Evolutionary conservation across 2,113 vertebrate species (phyloP).

Genomic region (Gopherus flavomarginatus): DNA sequence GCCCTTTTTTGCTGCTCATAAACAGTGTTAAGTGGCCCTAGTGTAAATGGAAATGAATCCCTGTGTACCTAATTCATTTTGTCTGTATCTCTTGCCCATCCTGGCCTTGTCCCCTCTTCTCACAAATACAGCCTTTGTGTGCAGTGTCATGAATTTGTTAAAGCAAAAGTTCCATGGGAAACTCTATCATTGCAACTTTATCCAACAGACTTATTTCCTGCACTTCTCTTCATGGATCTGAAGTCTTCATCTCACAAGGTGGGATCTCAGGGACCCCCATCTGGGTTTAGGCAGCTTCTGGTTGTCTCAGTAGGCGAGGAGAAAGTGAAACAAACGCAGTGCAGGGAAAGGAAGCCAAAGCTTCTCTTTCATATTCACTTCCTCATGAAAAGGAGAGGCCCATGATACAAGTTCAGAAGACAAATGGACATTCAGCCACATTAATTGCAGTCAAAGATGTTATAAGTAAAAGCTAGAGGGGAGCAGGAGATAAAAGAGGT

Average conservation of each 20-base stretch:
- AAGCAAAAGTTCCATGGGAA: conserved; percentile 11
- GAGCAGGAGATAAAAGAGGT: background rate
- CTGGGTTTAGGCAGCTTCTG: conserved; percentile 10
- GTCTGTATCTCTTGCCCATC: background rate
- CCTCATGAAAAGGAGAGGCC: conserved; percentile 72
- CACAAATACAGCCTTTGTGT: background rate
- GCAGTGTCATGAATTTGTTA: background rate
- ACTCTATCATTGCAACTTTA: background rate
- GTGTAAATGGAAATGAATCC: background rate
- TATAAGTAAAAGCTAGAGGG: background rate
- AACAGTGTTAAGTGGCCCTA: background rate
- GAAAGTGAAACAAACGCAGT: conserved; percentile 70
- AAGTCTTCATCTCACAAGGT: background rate
- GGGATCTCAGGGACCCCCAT: background rate
- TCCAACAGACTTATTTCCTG: background rate
- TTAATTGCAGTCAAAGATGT: background rate
- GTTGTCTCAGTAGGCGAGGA: conserved; percentile 43
- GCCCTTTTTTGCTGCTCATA: background rate
- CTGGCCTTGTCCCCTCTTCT: background rate
- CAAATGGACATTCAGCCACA: conserved; percentile 11
- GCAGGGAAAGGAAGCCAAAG: conserved; percentile 80
- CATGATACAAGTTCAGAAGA: conserved; percentile 33
- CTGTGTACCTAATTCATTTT: background rate
- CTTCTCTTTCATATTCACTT: conserved; percentile 87
- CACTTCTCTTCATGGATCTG: background rate